A percentile compares a stretch with the other conserved stretches of the same genome.
These are phyloP conservation scores for Lemur catta DNA, from an alignment of 2,797 vertebrate species.

Conservation along the genomic window DNA sequence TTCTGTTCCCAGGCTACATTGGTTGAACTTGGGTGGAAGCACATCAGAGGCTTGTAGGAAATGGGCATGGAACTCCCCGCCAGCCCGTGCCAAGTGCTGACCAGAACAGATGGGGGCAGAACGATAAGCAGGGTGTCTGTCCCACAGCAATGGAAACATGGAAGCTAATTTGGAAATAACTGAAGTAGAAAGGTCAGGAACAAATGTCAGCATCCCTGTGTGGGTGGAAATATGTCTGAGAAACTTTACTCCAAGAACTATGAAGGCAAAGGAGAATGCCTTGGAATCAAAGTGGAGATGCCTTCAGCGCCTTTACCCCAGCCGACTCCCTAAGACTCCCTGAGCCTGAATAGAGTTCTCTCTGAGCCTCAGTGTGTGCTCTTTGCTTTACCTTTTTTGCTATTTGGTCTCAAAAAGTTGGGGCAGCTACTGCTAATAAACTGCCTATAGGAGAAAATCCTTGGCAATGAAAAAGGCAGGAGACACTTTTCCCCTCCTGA, in stretches of 20 bases:
- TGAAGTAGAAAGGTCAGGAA: conserved; percentile 58
- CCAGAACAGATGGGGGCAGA: conserved; percentile 54
- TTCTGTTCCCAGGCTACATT: conserved; percentile 30
- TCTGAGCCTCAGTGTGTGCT: neutral
- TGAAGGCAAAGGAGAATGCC: neutral
- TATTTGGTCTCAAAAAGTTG: neutral
- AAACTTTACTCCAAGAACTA: conserved; percentile 41
- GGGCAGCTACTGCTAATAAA: neutral
- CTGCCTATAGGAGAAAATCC: neutral
- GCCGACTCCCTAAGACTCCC: too few species aligned
- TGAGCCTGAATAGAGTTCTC: neutral
- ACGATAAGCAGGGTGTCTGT: conserved; percentile 27
- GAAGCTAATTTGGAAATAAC: conserved; percentile 53
- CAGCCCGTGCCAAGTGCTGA: conserved; percentile 60
- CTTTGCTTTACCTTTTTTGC: neutral
- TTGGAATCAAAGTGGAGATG: neutral
- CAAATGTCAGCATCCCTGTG: neutral
- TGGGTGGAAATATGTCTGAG: conserved; percentile 58
- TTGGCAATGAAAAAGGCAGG: neutral
- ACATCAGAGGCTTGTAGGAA: conserved; percentile 55
- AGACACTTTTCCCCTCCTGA: neutral
- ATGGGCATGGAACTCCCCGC: conserved; percentile 73
- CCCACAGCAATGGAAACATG: neutral
- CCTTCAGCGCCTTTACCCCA: neutral
- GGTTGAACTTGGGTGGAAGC: neutral